phyloP scores from a whole-genome alignment of 1,140 invertebrate species.

The Aphelinus certus region DNA sequence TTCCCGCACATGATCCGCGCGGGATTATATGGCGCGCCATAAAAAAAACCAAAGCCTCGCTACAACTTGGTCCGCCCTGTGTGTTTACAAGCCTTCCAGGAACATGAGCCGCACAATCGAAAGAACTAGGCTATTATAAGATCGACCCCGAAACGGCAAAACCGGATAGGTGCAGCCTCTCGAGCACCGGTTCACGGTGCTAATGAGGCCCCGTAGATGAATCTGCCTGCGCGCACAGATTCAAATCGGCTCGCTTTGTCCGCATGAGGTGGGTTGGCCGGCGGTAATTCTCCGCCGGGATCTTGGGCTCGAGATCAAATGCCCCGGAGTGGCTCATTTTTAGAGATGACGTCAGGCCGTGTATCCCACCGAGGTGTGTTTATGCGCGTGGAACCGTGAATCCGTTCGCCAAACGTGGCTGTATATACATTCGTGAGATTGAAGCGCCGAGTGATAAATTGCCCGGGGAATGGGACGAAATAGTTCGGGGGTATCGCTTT shows the following conservation, averaged over 20 bases:
- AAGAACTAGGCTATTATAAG: no score
- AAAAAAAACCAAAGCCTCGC: neutral
- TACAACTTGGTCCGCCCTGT: no score
- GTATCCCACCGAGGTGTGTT: neutral
- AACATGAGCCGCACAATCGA: no score
- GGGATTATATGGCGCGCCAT: neutral
- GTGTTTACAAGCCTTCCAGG: no score
- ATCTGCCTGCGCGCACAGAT: no score
- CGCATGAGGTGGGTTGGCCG: neutral
- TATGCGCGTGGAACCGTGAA: neutral
- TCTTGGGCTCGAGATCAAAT: neutral
- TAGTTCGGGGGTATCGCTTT: no score
- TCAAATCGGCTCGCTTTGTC: no score
- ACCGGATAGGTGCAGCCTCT: no score
- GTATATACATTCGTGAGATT: neutral
- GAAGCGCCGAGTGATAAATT: neutral
- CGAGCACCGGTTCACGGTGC: no score
- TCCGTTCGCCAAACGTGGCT: neutral
- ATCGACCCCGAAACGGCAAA: no score
- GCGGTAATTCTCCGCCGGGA: neutral
- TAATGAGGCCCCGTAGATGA: no score
- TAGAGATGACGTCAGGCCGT: conserved; percentile 19
- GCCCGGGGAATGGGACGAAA: neutral
- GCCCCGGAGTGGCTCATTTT: conserved; percentile 9
- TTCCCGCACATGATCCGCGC: neutral